phyloP scores from a whole-genome alignment of 2,888 invertebrate genomes.

The Hydrotaea diabolus region DNA sequence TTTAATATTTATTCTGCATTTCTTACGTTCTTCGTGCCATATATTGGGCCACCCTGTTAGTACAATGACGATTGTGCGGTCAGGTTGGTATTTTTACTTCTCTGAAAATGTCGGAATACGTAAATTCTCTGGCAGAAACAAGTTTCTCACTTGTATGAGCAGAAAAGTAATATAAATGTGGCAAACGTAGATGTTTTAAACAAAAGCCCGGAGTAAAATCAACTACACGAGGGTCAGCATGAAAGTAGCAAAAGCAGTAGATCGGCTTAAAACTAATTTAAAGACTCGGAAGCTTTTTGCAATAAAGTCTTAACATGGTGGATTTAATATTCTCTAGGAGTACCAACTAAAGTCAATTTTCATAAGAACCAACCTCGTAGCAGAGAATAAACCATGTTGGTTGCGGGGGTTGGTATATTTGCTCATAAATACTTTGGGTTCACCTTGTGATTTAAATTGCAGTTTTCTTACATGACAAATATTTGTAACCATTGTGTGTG shows the following conservation, averaged over 20 bases:
- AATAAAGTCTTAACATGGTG: no score
- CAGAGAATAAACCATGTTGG: no score
- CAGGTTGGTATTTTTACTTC: neutral
- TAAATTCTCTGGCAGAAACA: slow-evolving; percentile 53
- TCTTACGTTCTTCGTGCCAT: neutral
- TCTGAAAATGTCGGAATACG: slow-evolving; percentile 32
- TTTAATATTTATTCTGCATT: no score
- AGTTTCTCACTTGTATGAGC: slow-evolving; percentile 31
- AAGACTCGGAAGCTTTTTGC: no score
- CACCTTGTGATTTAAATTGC: slow-evolving; percentile 4
- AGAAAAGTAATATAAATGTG: neutral
- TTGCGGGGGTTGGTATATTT: neutral
- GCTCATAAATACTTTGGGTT: neutral
- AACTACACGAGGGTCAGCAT: no score
- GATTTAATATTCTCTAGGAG: no score
- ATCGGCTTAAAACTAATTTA: no score
- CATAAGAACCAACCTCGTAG: no score
- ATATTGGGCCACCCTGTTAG: no score
- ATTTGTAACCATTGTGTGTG: neutral
- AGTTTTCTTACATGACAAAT: neutral
- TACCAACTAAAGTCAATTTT: no score
- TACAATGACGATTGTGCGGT: neutral
- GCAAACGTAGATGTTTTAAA: neutral
- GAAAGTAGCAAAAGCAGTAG: no score
- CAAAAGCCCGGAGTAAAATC: no score